Base-by-base conservation (phyloP, 2,113 vertebrate species). In the Passer montanus region DNA sequence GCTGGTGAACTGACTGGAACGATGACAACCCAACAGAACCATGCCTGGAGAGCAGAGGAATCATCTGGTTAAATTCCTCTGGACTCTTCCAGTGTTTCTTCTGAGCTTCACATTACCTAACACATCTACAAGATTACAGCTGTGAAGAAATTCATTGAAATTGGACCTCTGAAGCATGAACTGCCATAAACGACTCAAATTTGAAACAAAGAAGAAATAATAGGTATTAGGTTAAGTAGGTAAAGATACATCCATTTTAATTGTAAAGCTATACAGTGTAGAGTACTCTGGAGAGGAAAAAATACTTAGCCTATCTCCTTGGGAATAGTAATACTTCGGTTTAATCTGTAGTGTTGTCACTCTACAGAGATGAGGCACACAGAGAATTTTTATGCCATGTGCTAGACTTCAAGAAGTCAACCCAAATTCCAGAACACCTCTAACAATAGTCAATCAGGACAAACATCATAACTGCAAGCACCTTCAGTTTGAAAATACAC, bases 211-310 rank as follows among this genome's bases (percentile, higher is more conserved):
- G 23, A 74, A 23, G 70, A 81, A 93, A 63, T 84, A 92, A 86
- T 5, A 90, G 75, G 64, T 67, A 68, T 53, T 73, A 47, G 35
- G 89, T 59, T 72, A 87, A 82, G 47, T 47, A 79, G 56, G 55
- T 49, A 73, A 78, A 89, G 77, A 90, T 37, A 43, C 17, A 96
- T 78, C 43, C 43, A 64, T 81, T 89, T 92, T 91, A 95, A 94
- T 63, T 85, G 44, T 28, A 83, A 27, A 86, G 67, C 63, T 90
- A 26, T 66, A 91, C 59, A 76, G 75, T 43, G 43, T 8, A 60
- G 70, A 79, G 28, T 33, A 76, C 63, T 66, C 92, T 22, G 28
- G 68, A 94, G 60, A 78, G 49, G 21, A 60, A 75, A 88, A 70
- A 60, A 47, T 33, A 63, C 33, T 60, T 31, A 44, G 22, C 17